phyloP scores from a whole-genome alignment of 2,113 vertebrate species.

The Stegostoma tigrinum region DNA sequence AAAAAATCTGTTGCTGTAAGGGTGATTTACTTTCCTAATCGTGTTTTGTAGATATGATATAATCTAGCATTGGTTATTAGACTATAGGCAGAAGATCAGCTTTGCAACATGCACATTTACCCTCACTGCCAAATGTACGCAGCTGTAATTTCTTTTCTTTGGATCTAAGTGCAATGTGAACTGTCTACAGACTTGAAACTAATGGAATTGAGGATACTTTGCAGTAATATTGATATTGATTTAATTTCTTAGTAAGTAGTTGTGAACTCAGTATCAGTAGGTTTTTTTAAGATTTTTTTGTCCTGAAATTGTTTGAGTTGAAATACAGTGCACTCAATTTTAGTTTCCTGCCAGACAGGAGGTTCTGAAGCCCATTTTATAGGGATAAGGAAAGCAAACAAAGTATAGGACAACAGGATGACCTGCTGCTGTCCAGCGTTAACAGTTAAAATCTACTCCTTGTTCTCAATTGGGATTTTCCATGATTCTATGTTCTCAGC shows the following conservation, averaged over 20 bases:
- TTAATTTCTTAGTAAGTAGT: neutral
- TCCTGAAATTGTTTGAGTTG: neutral
- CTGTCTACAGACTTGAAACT: neutral
- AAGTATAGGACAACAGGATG: neutral
- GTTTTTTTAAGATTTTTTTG: neutral
- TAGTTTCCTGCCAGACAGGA: neutral
- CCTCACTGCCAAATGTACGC: neutral
- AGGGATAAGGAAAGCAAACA: neutral
- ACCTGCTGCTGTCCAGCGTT: neutral
- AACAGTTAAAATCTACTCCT: neutral
- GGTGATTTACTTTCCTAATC: neutral
- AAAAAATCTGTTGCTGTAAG: neutral
- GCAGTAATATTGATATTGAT: neutral
- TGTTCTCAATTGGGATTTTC: neutral
- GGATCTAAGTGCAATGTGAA: neutral
- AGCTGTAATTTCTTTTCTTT: neutral
- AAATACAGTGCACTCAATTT: neutral
- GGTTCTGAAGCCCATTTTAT: neutral
- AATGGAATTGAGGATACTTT: neutral
- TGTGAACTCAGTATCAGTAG: neutral
- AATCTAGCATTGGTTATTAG: neutral
- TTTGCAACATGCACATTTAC: neutral
- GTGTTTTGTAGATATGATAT: neutral
- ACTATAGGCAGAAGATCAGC: neutral
- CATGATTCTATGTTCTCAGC: neutral